Conservation (phyloP, 2,797 vertebrate genomes). For the Enoplosus armatus region DNA sequence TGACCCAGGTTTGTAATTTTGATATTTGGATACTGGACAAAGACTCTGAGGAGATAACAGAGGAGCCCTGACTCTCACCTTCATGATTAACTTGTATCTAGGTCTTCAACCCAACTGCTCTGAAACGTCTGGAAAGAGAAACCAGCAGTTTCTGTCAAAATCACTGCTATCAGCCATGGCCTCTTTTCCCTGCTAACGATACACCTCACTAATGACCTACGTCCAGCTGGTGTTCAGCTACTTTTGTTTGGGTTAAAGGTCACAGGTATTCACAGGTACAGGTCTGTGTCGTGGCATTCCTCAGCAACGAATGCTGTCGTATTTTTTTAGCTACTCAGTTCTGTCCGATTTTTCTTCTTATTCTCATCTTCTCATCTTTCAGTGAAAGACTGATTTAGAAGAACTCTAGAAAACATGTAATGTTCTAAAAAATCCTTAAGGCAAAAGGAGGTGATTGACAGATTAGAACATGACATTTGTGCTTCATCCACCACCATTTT, state of each 20-base stretch:
- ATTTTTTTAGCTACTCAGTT: background rate
- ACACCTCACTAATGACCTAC: conserved; percentile 60
- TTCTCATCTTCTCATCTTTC: background rate
- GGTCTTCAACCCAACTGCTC: background rate
- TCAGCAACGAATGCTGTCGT: conserved; percentile 12
- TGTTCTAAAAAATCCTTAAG: background rate
- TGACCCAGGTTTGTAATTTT: background rate
- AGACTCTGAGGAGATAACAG: background rate
- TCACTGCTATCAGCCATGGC: conserved; percentile 25
- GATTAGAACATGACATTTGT: conserved; percentile 22
- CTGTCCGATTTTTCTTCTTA: background rate
- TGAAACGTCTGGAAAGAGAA: conserved; percentile 61
- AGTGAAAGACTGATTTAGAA: background rate
- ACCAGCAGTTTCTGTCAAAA: conserved; percentile 67
- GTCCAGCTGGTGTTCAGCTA: conserved; percentile 55
- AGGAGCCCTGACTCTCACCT: background rate
- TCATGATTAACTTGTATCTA: conserved; percentile 13
- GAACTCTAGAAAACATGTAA: background rate
- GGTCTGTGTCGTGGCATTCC: conserved; percentile 43
- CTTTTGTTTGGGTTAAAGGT: conserved; percentile 51
- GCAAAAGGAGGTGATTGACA: conserved; percentile 2
- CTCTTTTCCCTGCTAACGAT: conserved; percentile 41
- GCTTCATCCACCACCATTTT: conserved; percentile 9
- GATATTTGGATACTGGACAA: background rate
- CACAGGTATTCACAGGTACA: conserved; percentile 41